A percentile compares a stretch with the other conserved stretches of the same genome.
Evolutionary conservation across 2,888 invertebrate species (phyloP).

Genomic region (Operophtera brumata): DNA sequence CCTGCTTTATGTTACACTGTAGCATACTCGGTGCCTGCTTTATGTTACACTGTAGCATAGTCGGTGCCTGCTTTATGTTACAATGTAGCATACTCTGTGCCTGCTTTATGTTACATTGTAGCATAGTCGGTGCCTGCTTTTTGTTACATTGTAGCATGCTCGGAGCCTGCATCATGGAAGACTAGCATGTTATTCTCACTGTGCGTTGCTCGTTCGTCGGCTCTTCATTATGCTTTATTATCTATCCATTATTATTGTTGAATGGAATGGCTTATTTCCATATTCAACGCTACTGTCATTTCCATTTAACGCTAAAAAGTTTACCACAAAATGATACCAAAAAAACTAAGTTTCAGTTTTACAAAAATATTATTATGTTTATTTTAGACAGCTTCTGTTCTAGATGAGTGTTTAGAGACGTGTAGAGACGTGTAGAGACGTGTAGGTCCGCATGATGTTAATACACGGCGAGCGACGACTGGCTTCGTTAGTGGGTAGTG

Average conservation of each 20-base stretch:
- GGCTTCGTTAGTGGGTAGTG: constrained; percentile 62
- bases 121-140: too few species aligned
- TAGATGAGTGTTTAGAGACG: constrained; percentile 56
- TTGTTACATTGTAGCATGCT: constrained; percentile 22
- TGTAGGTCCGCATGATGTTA: constrained; percentile 64
- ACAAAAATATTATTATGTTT: constrained; percentile 10
- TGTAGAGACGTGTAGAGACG: too few species aligned
- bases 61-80: too few species aligned
- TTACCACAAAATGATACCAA: constrained; percentile 15
- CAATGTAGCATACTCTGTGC: too few species aligned
- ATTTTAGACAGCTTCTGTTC: constrained; percentile 54
- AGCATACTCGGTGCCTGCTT: too few species aligned
- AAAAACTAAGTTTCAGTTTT: constrained; percentile 9
- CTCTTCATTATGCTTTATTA: constrained; percentile 41
- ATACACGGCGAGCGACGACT: constrained; percentile 52
- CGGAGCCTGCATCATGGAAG: constrained; percentile 1
- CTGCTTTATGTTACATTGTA: too few species aligned
- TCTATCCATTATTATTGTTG: constrained; percentile 32
- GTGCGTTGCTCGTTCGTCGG: constrained; percentile 35
- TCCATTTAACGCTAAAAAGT: constrained; percentile 23
- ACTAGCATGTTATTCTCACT: constrained; percentile 44
- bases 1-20: too few species aligned
- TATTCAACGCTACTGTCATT: constrained; percentile 44
- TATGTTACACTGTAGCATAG: too few species aligned
- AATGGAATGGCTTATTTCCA: constrained; percentile 44